Conservation (phyloP, 2,888 invertebrate species). For the Auanema freiburgensis region DNA sequence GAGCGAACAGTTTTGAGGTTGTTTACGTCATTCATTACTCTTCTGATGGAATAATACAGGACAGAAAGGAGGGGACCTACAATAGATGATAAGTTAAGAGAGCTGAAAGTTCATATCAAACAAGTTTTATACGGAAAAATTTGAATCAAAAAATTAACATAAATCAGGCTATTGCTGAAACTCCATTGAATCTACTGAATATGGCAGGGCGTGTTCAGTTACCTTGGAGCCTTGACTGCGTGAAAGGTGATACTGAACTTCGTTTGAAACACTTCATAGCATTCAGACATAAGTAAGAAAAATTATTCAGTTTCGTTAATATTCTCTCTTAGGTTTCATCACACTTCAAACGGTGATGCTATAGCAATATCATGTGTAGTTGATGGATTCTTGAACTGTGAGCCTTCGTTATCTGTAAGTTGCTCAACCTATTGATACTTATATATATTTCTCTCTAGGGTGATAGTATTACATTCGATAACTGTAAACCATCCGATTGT, state of each 20-base stretch:
- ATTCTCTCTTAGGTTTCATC: not conserved
- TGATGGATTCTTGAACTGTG: constrained; percentile 13
- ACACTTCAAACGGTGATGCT: not conserved
- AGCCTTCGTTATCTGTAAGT: constrained; percentile 8
- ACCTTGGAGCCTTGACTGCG: constrained; percentile 4
- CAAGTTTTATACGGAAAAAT: no score
- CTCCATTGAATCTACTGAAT: constrained; percentile 7
- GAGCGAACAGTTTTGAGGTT: constrained; percentile 1
- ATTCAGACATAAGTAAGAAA: constrained; percentile 10
- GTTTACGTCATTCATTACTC: not conserved
- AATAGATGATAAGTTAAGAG: no score
- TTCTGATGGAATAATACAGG: not conserved
- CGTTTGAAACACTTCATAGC: constrained; percentile 9
- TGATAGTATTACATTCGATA: constrained; percentile 9
- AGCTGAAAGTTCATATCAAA: no score
- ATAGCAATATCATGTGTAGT: constrained; percentile 10
- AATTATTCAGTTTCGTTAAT: not conserved
- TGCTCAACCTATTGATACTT: not conserved
- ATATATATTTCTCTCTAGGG: not conserved
- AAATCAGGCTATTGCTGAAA: not conserved
- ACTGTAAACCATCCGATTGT: constrained; percentile 2
- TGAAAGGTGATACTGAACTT: constrained; percentile 8
- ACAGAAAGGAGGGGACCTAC: no score
- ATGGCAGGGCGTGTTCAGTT: constrained; percentile 19
- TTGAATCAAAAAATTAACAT: no score